These are phyloP conservation scores for Iphiclides podalirius DNA, from an alignment of 2,888 invertebrate species.

Conservation along the genomic window DNA sequence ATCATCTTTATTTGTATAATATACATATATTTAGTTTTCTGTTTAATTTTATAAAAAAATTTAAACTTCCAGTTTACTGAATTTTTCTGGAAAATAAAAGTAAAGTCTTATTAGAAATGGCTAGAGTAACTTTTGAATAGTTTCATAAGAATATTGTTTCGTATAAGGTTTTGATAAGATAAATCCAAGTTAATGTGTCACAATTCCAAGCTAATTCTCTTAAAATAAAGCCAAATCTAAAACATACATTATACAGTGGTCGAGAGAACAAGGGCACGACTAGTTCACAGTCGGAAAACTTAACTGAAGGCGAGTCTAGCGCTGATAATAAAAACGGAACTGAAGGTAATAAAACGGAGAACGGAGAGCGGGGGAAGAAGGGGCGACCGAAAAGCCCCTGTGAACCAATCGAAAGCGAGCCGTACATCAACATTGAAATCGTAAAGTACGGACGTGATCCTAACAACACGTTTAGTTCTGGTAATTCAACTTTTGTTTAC, in stretches of 20 bases:
- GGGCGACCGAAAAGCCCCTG: slow-evolving; percentile 83
- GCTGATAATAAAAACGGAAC: slow-evolving; percentile 34
- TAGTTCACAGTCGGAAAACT: slow-evolving; percentile 44
- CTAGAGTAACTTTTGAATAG: too few relatives aligned
- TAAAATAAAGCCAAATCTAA: too few relatives aligned
- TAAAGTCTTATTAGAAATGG: too few relatives aligned
- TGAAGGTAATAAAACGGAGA: slow-evolving; percentile 49
- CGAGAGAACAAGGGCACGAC: slow-evolving; percentile 66
- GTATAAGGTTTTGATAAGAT: too few relatives aligned
- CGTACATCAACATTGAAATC: slow-evolving; percentile 84
- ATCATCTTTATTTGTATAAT: slow-evolving; percentile 4
- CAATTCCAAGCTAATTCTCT: too few relatives aligned
- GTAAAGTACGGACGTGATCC: slow-evolving; percentile 85
- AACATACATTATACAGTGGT: slow-evolving; percentile 45
- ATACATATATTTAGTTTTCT: background rate
- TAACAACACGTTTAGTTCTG: slow-evolving; percentile 86
- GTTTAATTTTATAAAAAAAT: too few relatives aligned
- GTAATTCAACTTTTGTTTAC: slow-evolving; percentile 39
- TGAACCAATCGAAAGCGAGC: slow-evolving; percentile 82
- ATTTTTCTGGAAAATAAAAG: too few relatives aligned
- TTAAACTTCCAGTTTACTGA: too few relatives aligned
- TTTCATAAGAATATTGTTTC: too few relatives aligned
- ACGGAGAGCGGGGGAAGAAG: slow-evolving; percentile 54
- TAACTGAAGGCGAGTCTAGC: slow-evolving; percentile 38
- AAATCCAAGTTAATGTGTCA: too few relatives aligned